phyloP scores from a whole-genome alignment of 2,113 vertebrate species.

The Indri indri region DNA sequence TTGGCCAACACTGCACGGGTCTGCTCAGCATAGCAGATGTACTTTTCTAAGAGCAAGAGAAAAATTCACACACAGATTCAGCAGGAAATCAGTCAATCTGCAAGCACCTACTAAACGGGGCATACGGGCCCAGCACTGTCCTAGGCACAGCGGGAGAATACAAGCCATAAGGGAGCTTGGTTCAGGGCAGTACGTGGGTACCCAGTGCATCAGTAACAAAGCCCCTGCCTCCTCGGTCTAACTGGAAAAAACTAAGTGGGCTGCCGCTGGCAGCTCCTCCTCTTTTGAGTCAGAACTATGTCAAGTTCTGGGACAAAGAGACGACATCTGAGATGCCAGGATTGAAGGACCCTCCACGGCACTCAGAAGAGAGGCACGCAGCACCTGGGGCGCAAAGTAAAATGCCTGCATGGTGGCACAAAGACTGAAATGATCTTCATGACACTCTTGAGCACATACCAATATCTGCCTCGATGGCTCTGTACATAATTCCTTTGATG shows the following conservation, averaged over 20 bases:
- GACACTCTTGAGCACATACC: conserved; percentile 83
- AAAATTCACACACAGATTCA: neutral
- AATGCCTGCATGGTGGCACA: fast-evolving
- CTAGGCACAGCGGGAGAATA: neutral
- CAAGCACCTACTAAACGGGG: neutral
- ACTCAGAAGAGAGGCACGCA: fast-evolving
- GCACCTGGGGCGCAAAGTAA: neutral
- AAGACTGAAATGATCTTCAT: neutral
- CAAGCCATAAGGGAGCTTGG: neutral
- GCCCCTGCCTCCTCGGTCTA: neutral
- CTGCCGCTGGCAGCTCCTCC: neutral
- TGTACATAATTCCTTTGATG: conserved; percentile 97
- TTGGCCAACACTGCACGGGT: conserved; percentile 95
- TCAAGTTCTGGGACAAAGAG: neutral
- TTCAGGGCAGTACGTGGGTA: fast-evolving
- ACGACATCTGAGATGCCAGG: neutral
- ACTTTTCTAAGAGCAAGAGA: conserved; percentile 88
- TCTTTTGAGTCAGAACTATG: neutral
- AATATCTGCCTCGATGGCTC: conserved; percentile 96
- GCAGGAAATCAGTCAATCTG: neutral
- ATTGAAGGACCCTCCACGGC: neutral
- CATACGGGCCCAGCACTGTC: fast-evolving
- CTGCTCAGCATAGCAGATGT: conserved; percentile 95
- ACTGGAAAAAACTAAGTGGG: neutral
- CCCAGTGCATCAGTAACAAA: too few species aligned